phyloP scores from a whole-genome alignment of 2,113 vertebrate genomes.

The Benitochromis conjunctus region DNA sequence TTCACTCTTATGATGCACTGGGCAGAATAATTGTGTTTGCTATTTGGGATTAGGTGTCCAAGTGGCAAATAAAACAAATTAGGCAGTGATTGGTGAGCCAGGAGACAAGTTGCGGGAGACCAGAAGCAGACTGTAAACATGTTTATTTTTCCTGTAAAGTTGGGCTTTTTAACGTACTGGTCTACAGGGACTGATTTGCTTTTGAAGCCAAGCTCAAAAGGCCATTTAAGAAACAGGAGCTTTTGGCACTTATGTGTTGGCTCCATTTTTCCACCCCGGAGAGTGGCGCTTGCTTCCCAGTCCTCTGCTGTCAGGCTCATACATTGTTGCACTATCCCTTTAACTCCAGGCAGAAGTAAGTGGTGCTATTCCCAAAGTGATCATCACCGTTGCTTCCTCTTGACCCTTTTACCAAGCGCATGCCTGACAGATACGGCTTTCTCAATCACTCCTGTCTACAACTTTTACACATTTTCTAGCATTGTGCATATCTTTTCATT shows the following conservation, averaged over 20 bases:
- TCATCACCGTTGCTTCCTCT: neutral
- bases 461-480: neutral
- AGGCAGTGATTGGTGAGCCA: neutral
- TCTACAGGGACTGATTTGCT: neutral
- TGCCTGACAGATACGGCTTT: neutral
- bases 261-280: neutral
- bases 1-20: neutral
- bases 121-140: neutral
- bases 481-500: neutral
- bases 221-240: neutral
- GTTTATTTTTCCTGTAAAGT: neutral
- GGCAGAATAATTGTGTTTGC: neutral
- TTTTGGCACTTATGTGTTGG: neutral
- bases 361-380: neutral
- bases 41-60: neutral
- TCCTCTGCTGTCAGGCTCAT: constrained; percentile 30
- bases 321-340: constrained; percentile 5
- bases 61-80: constrained; percentile 35
- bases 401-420: constrained; percentile 16
- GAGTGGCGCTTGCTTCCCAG: neutral
- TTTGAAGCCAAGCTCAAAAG: neutral
- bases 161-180: neutral
- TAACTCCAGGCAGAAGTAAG: constrained; percentile 19
- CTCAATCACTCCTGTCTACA: neutral
- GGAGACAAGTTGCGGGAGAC: neutral